phyloP scores from a whole-genome alignment of 2,113 vertebrate species.

The Plecturocebus donacophilus region DNA sequence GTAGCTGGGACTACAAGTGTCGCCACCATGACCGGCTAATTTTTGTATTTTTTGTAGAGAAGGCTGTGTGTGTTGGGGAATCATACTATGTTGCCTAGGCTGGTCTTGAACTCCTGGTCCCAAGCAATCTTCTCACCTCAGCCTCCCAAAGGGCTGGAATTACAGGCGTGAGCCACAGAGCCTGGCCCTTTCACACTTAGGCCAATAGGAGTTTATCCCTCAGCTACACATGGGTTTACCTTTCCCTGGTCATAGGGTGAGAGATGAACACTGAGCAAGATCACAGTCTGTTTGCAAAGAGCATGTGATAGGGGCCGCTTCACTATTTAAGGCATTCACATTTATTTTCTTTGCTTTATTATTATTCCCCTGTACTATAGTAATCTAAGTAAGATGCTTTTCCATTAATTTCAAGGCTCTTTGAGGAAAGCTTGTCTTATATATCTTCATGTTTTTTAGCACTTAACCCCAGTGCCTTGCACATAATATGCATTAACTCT shows the following conservation, averaged over 20 bases:
- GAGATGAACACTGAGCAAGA: background rate
- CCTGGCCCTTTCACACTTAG: background rate
- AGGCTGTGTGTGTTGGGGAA: no score
- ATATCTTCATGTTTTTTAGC: constrained; percentile 11
- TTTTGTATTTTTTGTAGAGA: no score
- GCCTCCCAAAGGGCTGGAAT: background rate
- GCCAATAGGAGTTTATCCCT: background rate
- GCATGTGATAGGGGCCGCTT: background rate
- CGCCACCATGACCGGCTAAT: background rate
- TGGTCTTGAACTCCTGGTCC: background rate
- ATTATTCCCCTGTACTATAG: background rate
- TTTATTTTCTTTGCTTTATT: no score
- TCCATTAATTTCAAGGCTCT: background rate
- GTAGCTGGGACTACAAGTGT: background rate
- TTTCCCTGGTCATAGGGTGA: background rate
- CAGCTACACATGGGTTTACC: background rate
- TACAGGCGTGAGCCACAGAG: background rate
- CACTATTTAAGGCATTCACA: background rate
- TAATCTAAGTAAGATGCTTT: background rate
- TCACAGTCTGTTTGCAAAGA: background rate
- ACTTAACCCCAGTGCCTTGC: background rate
- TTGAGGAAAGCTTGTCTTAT: background rate
- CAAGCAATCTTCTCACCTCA: background rate
- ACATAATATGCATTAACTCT: background rate
- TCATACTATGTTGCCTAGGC: no score